Evolutionary conservation across 2,113 vertebrate species (phyloP).

Genomic region (Pterocles burchelli): DNA sequence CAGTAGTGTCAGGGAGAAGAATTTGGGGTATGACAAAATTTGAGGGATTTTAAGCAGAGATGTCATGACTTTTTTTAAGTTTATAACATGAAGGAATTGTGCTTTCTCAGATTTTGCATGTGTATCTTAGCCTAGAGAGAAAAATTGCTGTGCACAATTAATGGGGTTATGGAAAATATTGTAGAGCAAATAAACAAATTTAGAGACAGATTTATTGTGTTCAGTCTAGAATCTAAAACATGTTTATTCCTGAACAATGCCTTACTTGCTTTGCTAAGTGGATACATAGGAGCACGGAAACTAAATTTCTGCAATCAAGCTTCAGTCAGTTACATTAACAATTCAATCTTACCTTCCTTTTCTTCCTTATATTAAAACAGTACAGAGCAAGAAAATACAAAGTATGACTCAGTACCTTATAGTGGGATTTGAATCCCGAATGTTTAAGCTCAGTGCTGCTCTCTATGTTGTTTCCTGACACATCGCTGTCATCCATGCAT

Average conservation of each 20-base stretch:
- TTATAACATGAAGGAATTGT: not conserved
- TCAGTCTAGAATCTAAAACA: not conserved
- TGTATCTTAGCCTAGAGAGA: not conserved
- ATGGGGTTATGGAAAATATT: not conserved
- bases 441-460: not conserved
- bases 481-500: fast-evolving
- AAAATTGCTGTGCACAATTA: not conserved
- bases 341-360: not conserved
- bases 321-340: not conserved
- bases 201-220: not conserved
- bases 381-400: not conserved
- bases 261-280: not conserved
- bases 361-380: not conserved
- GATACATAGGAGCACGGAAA: not conserved
- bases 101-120: not conserved
- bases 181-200: not conserved
- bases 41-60: not conserved
- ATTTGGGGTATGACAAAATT: not conserved
- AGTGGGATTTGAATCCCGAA: not conserved
- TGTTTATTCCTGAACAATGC: not conserved
- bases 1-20: not conserved
- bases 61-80: not conserved
- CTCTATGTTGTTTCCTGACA: not conserved
- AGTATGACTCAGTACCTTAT: not conserved
- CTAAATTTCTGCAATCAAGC: not conserved